These are phyloP conservation scores for Campylomormyrus numenius DNA, from an alignment of 2,113 vertebrate species.

Conservation along the genomic window DNA sequence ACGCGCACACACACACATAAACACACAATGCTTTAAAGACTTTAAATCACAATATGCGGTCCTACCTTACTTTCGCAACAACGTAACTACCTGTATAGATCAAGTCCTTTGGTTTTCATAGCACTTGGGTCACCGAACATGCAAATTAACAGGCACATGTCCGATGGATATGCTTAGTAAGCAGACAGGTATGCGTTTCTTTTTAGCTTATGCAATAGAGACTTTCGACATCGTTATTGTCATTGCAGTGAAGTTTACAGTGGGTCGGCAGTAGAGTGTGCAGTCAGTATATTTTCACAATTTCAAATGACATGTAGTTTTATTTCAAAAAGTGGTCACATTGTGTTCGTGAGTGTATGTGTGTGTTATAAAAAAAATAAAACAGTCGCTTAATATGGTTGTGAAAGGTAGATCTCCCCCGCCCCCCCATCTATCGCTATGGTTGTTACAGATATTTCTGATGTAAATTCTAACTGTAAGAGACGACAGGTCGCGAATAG, in stretches of 20 bases:
- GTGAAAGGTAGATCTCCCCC: no score
- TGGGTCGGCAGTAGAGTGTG: not conserved
- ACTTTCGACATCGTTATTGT: not conserved
- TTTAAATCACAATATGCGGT: not conserved
- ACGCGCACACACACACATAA: not conserved
- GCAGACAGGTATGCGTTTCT: not conserved
- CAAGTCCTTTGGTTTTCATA: not conserved
- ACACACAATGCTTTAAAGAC: not conserved
- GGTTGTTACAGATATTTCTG: not conserved
- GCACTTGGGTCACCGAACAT: not conserved
- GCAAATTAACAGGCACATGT: not conserved
- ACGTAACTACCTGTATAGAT: not conserved
- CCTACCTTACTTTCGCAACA: not conserved
- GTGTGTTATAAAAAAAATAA: not conserved
- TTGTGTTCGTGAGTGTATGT: not conserved
- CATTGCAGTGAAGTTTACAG: not conserved
- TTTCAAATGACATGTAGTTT: not conserved
- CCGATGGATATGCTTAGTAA: not conserved
- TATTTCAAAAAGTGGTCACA: not conserved
- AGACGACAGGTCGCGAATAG: not conserved
- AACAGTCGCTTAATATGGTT: not conserved
- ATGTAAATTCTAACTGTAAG: not conserved
- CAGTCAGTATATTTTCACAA: not conserved
- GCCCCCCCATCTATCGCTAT: no score
- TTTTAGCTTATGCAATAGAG: not conserved